These are phyloP conservation scores for Eupeodes luniger DNA, from an alignment of 2,888 invertebrate genomes.

Conservation along the genomic window DNA sequence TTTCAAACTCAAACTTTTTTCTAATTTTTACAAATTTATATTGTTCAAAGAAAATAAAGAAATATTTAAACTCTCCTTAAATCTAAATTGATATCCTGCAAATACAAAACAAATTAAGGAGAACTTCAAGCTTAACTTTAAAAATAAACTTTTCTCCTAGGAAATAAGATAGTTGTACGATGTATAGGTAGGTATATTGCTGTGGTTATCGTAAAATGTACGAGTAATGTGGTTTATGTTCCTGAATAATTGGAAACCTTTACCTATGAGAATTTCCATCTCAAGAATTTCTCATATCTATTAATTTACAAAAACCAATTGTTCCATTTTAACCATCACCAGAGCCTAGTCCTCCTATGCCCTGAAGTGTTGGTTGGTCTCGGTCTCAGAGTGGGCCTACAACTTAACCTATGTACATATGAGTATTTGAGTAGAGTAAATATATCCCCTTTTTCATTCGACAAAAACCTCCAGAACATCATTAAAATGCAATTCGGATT, in stretches of 20 bases:
- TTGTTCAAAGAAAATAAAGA: too few species aligned
- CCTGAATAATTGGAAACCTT: background rate
- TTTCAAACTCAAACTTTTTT: too few species aligned
- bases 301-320: constrained; percentile 29
- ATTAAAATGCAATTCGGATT: constrained; percentile 70
- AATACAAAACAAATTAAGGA: too few species aligned
- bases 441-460: background rate
- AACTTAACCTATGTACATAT: too few species aligned
- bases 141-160: background rate
- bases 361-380: background rate
- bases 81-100: too few species aligned
- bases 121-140: too few species aligned
- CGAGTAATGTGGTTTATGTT: constrained; percentile 20
- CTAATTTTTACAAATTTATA: too few species aligned
- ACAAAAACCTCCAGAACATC: constrained; percentile 52
- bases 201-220: background rate
- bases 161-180: background rate
- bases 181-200: background rate
- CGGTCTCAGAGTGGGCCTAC: background rate
- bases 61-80: too few species aligned
- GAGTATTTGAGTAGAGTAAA: too few species aligned
- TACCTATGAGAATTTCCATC: background rate
- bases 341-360: background rate
- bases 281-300: background rate
- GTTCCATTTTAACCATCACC: constrained; percentile 29